Percentiles rank a stretch among this genome's conserved stretches.
These are phyloP conservation scores for Enteromius anoplus DNA, from an alignment of 2,797 vertebrate genomes.

Conservation along the genomic window DNA sequence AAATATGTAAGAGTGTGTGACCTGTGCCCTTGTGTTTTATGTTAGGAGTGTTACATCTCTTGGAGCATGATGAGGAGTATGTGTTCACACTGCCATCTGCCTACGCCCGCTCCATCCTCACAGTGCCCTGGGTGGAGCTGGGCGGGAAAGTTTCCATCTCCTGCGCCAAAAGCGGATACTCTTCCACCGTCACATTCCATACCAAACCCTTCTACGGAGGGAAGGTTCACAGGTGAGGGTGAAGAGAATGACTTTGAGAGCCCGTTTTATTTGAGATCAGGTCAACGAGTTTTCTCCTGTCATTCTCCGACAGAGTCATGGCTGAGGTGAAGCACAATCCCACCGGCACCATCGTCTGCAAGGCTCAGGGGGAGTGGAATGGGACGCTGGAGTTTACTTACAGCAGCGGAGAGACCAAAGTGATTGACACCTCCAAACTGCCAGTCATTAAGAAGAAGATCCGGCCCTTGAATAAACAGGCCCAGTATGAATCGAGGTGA, in stretches of 20 bases:
- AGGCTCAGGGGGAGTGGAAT: constrained; percentile 88
- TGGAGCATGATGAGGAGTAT: constrained; percentile 85
- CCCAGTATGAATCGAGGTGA: constrained; percentile 83
- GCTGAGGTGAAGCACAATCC: constrained; percentile 87
- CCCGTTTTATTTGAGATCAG: not conserved
- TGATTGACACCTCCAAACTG: constrained; percentile 82
- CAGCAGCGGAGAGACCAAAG: constrained; percentile 85
- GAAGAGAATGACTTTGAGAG: not conserved
- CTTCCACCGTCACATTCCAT: constrained; percentile 83
- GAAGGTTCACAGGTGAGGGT: constrained; percentile 84
- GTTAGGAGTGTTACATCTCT: constrained; percentile 67
- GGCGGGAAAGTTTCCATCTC: constrained; percentile 85
- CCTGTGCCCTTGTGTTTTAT: not conserved
- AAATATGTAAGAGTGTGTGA: not conserved
- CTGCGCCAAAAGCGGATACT: constrained; percentile 85
- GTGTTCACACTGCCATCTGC: constrained; percentile 87
- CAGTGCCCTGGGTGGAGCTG: constrained; percentile 88
- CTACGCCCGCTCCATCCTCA: constrained; percentile 88
- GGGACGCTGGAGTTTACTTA: constrained; percentile 85
- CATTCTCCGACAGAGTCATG: constrained; percentile 75
- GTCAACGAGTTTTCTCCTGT: not conserved
- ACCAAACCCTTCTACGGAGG: constrained; percentile 90
- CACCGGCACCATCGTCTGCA: constrained; percentile 84
- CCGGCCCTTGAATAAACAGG: constrained; percentile 80
- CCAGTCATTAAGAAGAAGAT: constrained; percentile 82